Evolutionary conservation across 2,888 invertebrate genomes (phyloP).

Genomic region (Philhelius pedissequus): DNA sequence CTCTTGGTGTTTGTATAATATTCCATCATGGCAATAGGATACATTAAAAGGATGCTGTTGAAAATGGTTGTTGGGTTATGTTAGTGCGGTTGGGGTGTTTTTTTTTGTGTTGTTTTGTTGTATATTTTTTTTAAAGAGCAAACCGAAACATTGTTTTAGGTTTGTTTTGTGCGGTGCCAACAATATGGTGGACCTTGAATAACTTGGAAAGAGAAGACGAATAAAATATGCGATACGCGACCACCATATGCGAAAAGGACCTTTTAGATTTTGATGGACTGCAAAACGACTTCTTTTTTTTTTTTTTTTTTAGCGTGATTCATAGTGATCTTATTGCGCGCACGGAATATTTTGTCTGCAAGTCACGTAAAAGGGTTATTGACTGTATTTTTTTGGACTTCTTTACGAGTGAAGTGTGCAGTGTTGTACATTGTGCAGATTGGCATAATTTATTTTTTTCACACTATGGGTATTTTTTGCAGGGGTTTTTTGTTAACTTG

Average conservation of each 20-base stretch:
- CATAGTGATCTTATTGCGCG: background rate
- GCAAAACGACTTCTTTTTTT: background rate
- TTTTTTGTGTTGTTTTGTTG: background rate
- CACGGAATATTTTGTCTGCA: background rate
- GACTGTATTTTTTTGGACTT: background rate
- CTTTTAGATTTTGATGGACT: slow-evolving; percentile 3
- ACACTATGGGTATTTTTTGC: background rate
- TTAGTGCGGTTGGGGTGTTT: background rate
- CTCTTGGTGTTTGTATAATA: slow-evolving; percentile 48
- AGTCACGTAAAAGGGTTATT: background rate
- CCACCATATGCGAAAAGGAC: background rate
- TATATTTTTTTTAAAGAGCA: background rate
- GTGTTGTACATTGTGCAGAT: background rate
- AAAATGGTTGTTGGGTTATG: slow-evolving; percentile 43
- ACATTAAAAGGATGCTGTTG: slow-evolving; percentile 44
- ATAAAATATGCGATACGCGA: background rate
- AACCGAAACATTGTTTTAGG: background rate
- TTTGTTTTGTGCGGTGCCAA: background rate
- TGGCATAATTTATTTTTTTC: background rate
- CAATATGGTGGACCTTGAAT: background rate
- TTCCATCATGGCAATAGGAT: background rate
- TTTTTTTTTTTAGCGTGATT: background rate
- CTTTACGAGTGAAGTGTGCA: background rate
- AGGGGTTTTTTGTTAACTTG: background rate
- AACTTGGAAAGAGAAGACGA: background rate